These are phyloP conservation scores for Cylas formicarius DNA, from an alignment of 1,140 invertebrate genomes.

Conservation along the genomic window DNA sequence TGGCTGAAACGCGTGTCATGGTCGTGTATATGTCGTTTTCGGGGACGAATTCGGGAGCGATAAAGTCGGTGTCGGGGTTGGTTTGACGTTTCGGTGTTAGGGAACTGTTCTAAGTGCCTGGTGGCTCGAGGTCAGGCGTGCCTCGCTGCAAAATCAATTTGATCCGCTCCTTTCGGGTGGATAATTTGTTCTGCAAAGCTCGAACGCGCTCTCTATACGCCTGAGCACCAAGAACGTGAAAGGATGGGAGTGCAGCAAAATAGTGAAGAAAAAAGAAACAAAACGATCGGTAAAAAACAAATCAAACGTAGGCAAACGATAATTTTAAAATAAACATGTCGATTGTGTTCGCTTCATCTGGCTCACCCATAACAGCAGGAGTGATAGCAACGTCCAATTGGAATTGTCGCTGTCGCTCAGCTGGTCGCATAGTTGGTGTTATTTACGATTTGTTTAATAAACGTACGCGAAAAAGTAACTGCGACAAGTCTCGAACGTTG, in stretches of 20 bases:
- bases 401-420: too few species aligned
- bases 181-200: constrained; percentile 79
- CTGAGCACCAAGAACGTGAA: constrained; percentile 53
- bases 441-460: too few species aligned
- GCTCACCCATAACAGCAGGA: constrained; percentile 29
- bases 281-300: constrained; percentile 40
- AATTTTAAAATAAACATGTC: constrained; percentile 16
- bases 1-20: constrained; percentile 36
- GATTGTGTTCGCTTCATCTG: constrained; percentile 36
- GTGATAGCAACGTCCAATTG: too few species aligned
- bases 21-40: constrained; percentile 20
- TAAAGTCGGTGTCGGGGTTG: constrained; percentile 16
- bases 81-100: constrained; percentile 11
- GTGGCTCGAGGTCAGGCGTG: constrained; percentile 66
- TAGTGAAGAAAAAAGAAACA: constrained; percentile 48
- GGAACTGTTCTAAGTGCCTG: constrained; percentile 48
- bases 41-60: constrained; percentile 17
- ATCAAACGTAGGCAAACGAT: constrained; percentile 28
- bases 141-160: constrained; percentile 79
- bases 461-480: too few species aligned
- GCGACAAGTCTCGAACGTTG: too few species aligned
- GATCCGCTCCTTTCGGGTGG: constrained; percentile 76
- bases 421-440: too few species aligned
- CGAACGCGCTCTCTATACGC: constrained; percentile 77
- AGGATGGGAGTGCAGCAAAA: constrained; percentile 53